Evolutionary conservation across 2,888 invertebrate species (phyloP), one percentile per base, ranked within the genome.

Genomic region (Podotricha telesiphe): DNA sequence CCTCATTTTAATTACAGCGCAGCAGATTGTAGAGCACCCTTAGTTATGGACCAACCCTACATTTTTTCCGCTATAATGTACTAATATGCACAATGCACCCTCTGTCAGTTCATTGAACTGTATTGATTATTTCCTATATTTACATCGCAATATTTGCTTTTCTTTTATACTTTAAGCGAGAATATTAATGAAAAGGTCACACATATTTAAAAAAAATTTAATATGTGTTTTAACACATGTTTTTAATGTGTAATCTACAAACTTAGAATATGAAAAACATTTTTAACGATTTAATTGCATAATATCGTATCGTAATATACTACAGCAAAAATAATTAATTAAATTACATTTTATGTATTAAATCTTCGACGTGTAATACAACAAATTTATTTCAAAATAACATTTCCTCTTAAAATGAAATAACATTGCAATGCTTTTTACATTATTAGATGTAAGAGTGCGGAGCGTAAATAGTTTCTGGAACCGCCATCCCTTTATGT

Each of bases 81-180:
- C 28, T 28, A 4, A 28, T 28, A 17, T 45, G 42, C 59, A 45
- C 58, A 42, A 45, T 28, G n/a, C 59, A 59, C 63, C 55, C 64
- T 19, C 34, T 51, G n/a, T 28, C 72, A 50, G 72, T 65, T 69
- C 72, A 67, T 22, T 69, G 72, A 72, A 69, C 72, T 45, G 67
- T 10, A 61, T 51, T 19, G 65, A 53, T 53, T 42, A 15, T 45
- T 64, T 17, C 22, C 34, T 47, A 34, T 59, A 59, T 42, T 10
- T 34, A 28, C 22, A 3, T 13, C 1, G 50, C 15, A 13, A 10
- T 40, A 40, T 40, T 4, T 40, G 15, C 40, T 40, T 19, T 13
- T n/a, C 53, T 53, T 53, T 53, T 15, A 53, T 28, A 15, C 2
- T 53, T 28, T 8, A n/a, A 10, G 53, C 28, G 15, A 28, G 3